Conservation (phyloP, 2,888 invertebrate species). For the Leptopilina myrica region DNA sequence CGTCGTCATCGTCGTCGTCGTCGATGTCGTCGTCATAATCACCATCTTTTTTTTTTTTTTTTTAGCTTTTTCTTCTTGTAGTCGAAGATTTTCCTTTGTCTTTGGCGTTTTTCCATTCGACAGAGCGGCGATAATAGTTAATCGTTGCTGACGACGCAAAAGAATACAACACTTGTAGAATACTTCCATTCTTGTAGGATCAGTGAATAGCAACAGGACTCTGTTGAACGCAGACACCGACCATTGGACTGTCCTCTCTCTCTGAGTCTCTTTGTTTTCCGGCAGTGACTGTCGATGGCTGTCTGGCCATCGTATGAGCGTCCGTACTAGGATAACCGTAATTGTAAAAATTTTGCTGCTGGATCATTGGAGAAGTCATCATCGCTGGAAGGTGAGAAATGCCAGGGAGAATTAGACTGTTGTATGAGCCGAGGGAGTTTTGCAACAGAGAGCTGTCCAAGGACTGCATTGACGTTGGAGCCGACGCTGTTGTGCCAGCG, state of each 20-base stretch:
- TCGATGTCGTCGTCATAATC: slow-evolving; percentile 7
- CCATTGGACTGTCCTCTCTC: slow-evolving; percentile 88
- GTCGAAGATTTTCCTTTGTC: slow-evolving; percentile 16
- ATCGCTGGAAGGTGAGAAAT: slow-evolving; percentile 75
- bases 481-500: slow-evolving; percentile 65
- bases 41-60: neutral
- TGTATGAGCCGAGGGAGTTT: slow-evolving; percentile 77
- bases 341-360: slow-evolving; percentile 71
- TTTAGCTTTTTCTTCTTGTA: slow-evolving; percentile 1
- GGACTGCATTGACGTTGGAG: slow-evolving; percentile 71
- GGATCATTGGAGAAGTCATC: slow-evolving; percentile 59
- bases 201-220: slow-evolving; percentile 95
- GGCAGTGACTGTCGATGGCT: slow-evolving; percentile 68
- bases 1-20: slow-evolving; percentile 26
- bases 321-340: slow-evolving; percentile 73
- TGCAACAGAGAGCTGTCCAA: slow-evolving; percentile 75
- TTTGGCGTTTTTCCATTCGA: slow-evolving; percentile 31
- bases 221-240: slow-evolving; percentile 93
- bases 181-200: slow-evolving; percentile 56
- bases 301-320: slow-evolving; percentile 69
- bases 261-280: slow-evolving; percentile 76
- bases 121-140: neutral
- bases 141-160: neutral
- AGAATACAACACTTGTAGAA: neutral
- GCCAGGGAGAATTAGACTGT: slow-evolving; percentile 76